Percentiles rank a stretch among this genome's conserved stretches.
phyloP scores from a whole-genome alignment of 2,113 vertebrate genomes.

The Alethe castanea region DNA sequence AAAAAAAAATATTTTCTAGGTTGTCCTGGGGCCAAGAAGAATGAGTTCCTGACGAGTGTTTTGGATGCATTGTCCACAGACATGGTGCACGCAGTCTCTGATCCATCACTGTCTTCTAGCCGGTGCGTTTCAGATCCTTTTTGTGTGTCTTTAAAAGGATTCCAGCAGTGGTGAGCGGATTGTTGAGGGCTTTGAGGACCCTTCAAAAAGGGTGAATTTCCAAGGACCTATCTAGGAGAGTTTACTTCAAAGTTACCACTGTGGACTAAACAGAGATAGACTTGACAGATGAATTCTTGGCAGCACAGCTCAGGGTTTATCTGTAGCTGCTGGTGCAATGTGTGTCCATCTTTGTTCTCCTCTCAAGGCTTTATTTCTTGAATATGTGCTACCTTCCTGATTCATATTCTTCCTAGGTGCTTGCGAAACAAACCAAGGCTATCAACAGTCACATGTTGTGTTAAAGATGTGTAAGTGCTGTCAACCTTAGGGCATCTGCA shows the following conservation, averaged over 20 bases:
- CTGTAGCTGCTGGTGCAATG: background rate
- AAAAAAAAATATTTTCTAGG: slow-evolving; percentile 73
- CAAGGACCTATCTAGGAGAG: background rate
- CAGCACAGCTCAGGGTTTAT: background rate
- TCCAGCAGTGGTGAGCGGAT: background rate
- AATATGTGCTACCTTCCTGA: background rate
- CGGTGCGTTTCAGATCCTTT: slow-evolving; percentile 72
- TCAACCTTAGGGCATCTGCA: background rate
- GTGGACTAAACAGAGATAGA: background rate
- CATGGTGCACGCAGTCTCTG: slow-evolving; percentile 95
- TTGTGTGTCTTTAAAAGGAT: background rate
- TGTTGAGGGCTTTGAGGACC: background rate
- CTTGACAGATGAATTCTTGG: background rate
- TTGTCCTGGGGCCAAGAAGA: slow-evolving; percentile 94
- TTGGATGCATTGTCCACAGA: slow-evolving; percentile 94
- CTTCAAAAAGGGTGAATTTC: background rate
- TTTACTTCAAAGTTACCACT: background rate
- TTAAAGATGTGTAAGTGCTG: background rate
- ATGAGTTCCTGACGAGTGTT: slow-evolving; percentile 94
- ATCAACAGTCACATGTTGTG: background rate
- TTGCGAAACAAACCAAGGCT: background rate
- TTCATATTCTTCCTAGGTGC: background rate
- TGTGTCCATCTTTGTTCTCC: background rate
- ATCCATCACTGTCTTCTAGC: slow-evolving; percentile 82
- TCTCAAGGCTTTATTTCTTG: background rate